Evolutionary conservation across 2,888 invertebrate genomes (phyloP).

Genomic region (Tinea trinotella): DNA sequence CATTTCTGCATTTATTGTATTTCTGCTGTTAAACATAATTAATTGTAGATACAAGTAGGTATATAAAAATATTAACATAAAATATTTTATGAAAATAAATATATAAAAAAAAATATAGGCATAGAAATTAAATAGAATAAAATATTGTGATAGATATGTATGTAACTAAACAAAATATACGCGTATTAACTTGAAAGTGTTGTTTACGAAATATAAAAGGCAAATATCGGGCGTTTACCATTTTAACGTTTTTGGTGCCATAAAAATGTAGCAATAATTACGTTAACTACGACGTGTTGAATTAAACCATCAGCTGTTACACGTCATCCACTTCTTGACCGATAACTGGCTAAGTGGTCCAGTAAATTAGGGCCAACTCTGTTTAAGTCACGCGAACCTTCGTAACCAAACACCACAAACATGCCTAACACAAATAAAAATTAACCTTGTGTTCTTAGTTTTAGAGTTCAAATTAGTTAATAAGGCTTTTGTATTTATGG

Average conservation of each 20-base stretch:
- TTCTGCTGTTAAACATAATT: no score
- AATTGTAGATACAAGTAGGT: no score
- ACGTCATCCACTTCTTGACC: slow-evolving; percentile 36
- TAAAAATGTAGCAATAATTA: slow-evolving; percentile 29
- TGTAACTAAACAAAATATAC: no score
- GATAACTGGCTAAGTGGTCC: slow-evolving; percentile 57
- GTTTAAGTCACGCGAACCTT: slow-evolving; percentile 49
- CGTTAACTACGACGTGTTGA: slow-evolving; percentile 31
- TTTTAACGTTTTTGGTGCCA: slow-evolving; percentile 2
- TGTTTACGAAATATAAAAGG: no score
- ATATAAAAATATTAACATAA: no score
- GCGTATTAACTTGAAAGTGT: no score
- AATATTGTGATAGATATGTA: no score
- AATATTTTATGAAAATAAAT: no score
- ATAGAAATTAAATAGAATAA: no score
- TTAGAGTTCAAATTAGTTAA: background rate
- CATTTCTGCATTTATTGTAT: no score
- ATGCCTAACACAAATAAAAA: background rate
- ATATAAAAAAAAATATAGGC: no score
- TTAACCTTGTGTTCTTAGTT: background rate
- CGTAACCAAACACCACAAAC: background rate
- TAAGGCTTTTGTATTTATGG: background rate
- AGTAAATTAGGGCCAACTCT: slow-evolving; percentile 40
- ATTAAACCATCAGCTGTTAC: slow-evolving; percentile 46
- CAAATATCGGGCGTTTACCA: no score